Percentiles rank a stretch among this genome's conserved stretches.
Evolutionary conservation across 53 echinoderm and acorn worm species (phyloP).

Genomic region (Hippasteria phrygiana): DNA sequence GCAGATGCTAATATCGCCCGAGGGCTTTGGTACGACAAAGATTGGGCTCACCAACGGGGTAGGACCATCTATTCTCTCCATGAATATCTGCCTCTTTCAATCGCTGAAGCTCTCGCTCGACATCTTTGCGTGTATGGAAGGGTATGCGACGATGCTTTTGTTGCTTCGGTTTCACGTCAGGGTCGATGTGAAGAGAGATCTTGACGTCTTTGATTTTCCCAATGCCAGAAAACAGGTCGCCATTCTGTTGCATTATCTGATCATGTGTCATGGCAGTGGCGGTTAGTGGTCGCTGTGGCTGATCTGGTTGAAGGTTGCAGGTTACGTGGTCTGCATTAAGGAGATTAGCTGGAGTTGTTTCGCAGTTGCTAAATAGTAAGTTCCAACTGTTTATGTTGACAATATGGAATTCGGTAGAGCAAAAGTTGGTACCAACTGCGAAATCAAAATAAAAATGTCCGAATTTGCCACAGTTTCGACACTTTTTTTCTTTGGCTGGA

Average conservation of each 20-base stretch:
- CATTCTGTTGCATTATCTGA: constrained; percentile 9
- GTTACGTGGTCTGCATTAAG: constrained; percentile 19
- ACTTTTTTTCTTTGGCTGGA: constrained; percentile 68
- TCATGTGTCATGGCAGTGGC: constrained; percentile 4
- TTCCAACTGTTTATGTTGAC: constrained; percentile 8
- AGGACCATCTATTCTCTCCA: constrained; percentile 69
- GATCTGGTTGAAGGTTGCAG: constrained; percentile 6
- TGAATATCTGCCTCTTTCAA: constrained; percentile 64
- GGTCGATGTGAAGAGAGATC: constrained; percentile 70
- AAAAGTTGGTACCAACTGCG: not conserved
- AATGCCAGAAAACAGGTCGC: constrained; percentile 49
- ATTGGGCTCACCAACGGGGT: constrained; percentile 71
- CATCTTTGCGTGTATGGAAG: constrained; percentile 74
- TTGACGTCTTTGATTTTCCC: constrained; percentile 71
- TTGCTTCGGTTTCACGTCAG: constrained; percentile 51
- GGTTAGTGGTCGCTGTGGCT: not conserved
- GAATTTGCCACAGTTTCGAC: constrained; percentile 61
- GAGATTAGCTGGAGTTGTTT: constrained; percentile 23
- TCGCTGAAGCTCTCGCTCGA: constrained; percentile 61
- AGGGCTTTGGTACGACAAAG: constrained; percentile 62
- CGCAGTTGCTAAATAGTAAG: constrained; percentile 13
- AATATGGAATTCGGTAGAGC: constrained; percentile 11
- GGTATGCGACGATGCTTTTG: constrained; percentile 71
- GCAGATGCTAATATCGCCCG: constrained; percentile 62
- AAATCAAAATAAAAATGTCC: constrained; percentile 52